Evolutionary conservation across 1,140 invertebrate species (phyloP).

Genomic region (Limonius californicus): DNA sequence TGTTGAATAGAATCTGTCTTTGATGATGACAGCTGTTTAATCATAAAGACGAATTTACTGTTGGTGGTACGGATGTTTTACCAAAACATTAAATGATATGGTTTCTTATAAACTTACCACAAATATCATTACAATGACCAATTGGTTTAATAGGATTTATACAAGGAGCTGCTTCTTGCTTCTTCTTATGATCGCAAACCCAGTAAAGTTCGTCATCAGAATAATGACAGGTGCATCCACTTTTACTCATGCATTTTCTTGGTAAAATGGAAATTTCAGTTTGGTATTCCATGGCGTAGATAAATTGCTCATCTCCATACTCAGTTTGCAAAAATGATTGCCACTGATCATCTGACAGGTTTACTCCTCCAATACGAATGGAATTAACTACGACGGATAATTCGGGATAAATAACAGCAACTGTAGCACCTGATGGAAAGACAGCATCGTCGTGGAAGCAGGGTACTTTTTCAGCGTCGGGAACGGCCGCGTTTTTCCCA

Average conservation of each 20-base stretch:
- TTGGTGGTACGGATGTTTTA: too few species aligned
- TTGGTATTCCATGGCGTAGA: neutral
- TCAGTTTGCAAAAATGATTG: neutral
- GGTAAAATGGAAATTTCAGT: neutral
- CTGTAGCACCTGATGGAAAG: neutral
- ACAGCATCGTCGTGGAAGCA: neutral
- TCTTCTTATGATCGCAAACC: neutral
- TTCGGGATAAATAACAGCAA: neutral
- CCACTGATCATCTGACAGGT: neutral
- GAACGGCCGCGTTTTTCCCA: neutral
- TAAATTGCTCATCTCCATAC: neutral
- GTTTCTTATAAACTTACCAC: conserved; percentile 4
- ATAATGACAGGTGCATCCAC: neutral
- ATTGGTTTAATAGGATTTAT: neutral
- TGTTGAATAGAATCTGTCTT: too few species aligned
- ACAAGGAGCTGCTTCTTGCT: neutral
- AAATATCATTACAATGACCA: neutral
- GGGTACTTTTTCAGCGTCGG: conserved; percentile 5
- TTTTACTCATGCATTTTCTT: neutral
- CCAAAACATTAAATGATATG: too few species aligned
- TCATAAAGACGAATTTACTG: too few species aligned
- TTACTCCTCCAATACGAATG: neutral
- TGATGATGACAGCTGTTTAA: too few species aligned
- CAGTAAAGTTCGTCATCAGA: neutral
- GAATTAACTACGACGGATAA: neutral